Evolutionary conservation across 2,888 invertebrate genomes (phyloP), one percentile per base, ranked within the genome.

Genomic region (Mimumesa dahlbomi): DNA sequence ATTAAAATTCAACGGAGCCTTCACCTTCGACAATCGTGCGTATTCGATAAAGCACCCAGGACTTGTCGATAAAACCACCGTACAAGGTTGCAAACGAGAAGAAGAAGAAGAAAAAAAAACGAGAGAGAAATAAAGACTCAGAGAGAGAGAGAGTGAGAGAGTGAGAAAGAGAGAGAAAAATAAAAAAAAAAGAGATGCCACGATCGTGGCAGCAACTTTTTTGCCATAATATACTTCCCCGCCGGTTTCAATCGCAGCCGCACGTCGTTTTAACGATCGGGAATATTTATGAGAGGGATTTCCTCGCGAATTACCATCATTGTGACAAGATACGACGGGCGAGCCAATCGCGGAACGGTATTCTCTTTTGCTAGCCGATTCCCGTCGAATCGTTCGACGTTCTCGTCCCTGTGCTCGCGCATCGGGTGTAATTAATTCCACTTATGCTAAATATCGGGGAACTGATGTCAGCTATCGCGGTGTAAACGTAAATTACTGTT

Each of bases 251-350:
- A 48, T 63, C 43, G 45, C 14, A 21, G 22, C 11, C 34, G 45
- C 16, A n/a, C n/a, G 34, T n/a, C 13, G 53, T 29, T 54, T 52
- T 50, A 71, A 38, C 43, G 48, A 36, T 34, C 21, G n/a, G 21
- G 53, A 63, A 71, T 77, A 70, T 73, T 75, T 69, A 76, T 62
- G 63, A 40, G 48, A 59, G 66, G 61, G 71, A 71, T 77, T 77
- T 77, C 65, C 62, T 71, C 22, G 50, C 53, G 56, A 70, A 73
- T 63, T 53, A 66, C 14, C 59, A 19, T 36, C 38, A 40, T 50
- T 46, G 59, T 43, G 69, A 65, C 61, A 31, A 46, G 40, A 52
- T 16, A 54, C 7, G 11, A 42, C 16, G 34, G 16, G 19, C 34
- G 19, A 21, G 13, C 29, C 48, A 42, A 36, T 42, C 25, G 18